phyloP scores from a whole-genome alignment of 2,113 vertebrate species.

The Menidia beryllina region DNA sequence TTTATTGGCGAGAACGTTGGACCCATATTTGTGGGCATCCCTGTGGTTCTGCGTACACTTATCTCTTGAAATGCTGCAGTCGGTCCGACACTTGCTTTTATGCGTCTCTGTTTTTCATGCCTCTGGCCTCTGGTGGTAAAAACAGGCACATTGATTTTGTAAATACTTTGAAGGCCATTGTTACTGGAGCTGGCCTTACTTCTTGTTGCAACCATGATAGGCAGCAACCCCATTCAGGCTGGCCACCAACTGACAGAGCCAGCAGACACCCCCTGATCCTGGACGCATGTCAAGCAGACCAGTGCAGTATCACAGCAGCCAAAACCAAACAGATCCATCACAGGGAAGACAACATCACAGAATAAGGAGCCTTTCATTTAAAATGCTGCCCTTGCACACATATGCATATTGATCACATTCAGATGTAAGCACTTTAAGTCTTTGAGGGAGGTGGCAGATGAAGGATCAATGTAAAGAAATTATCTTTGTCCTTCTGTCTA shows the following conservation, averaged over 20 bases:
- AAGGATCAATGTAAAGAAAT: slow-evolving; percentile 48
- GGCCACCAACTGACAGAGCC: slow-evolving; percentile 49
- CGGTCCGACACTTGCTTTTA: background rate
- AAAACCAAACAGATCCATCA: slow-evolving; percentile 63
- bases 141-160: slow-evolving; percentile 32
- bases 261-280: slow-evolving; percentile 56
- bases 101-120: slow-evolving; percentile 16
- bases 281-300: slow-evolving; percentile 48
- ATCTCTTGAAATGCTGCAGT: background rate
- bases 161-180: slow-evolving; percentile 28
- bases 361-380: slow-evolving; percentile 52
- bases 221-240: slow-evolving; percentile 40
- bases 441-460: slow-evolving; percentile 50
- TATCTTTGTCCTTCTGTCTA: slow-evolving; percentile 38
- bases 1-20: slow-evolving; percentile 37
- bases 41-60: background rate
- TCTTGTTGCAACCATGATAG: slow-evolving; percentile 30
- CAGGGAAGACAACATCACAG: slow-evolving; percentile 57
- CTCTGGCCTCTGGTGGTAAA: slow-evolving; percentile 24
- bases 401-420: slow-evolving; percentile 46
- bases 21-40: slow-evolving; percentile 25
- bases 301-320: slow-evolving; percentile 52
- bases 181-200: slow-evolving; percentile 15
- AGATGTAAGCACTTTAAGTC: slow-evolving; percentile 60
- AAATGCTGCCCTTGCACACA: slow-evolving; percentile 50